These are phyloP conservation scores for Holocentrus rufus DNA, from an alignment of 2,797 vertebrate species.

Conservation along the genomic window DNA sequence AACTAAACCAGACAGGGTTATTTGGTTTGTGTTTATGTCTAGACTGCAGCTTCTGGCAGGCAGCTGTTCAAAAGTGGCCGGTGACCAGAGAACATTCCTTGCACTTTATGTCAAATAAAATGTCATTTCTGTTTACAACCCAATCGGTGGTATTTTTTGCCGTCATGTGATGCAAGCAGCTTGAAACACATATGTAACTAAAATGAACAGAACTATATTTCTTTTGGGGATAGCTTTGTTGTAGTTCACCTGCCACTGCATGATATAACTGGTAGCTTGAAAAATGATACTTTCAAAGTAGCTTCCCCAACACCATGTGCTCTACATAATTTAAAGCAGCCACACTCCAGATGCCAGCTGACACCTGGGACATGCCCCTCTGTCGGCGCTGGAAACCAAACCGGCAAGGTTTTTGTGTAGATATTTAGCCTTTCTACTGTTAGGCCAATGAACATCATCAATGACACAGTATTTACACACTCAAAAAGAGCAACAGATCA, in stretches of 20 bases:
- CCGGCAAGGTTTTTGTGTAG: constrained; percentile 47
- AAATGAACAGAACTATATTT: not conserved
- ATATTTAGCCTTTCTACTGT: constrained; percentile 66
- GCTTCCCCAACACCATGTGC: constrained; percentile 36
- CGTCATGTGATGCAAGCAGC: too few species aligned
- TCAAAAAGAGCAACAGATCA: constrained; percentile 53
- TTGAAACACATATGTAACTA: too few species aligned
- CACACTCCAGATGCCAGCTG: constrained; percentile 67
- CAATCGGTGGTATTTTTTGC: too few species aligned
- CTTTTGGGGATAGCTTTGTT: constrained; percentile 26
- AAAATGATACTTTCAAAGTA: constrained; percentile 15
- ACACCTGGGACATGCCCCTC: constrained; percentile 66
- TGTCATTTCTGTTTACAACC: too few species aligned
- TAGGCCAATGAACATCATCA: constrained; percentile 56
- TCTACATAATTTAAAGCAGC: constrained; percentile 66
- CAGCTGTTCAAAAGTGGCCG: too few species aligned
- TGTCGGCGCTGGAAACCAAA: constrained; percentile 64
- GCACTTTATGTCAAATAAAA: too few species aligned
- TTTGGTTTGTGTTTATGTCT: too few species aligned
- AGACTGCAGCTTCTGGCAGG: too few species aligned
- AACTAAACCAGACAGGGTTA: too few species aligned
- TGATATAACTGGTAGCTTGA: constrained; percentile 9
- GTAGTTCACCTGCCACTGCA: constrained; percentile 3
- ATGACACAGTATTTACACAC: constrained; percentile 45
- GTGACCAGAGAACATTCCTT: too few species aligned